Conservation (phyloP, 2,797 vertebrate genomes). For the Acridotheres tristis region DNA sequence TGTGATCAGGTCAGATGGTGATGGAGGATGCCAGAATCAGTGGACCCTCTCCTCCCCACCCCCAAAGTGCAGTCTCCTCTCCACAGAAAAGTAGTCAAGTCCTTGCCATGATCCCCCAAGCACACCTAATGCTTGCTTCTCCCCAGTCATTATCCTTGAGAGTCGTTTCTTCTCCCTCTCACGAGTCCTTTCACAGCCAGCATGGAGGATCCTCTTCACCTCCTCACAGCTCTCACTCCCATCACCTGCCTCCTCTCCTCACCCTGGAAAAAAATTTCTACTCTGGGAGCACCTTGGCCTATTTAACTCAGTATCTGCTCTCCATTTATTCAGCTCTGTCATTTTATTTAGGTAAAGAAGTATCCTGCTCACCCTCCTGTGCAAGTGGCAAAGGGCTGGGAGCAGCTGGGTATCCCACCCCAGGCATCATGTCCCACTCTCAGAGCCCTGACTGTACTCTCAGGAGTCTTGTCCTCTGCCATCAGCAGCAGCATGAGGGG, state of each 20-base stretch:
- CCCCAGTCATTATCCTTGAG: background rate
- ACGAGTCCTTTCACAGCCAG: background rate
- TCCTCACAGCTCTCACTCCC: background rate
- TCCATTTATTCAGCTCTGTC: background rate
- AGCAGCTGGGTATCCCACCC: background rate
- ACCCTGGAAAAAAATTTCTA: background rate
- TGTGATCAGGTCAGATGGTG: background rate
- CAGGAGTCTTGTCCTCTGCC: rapidly evolving
- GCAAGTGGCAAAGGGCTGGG: rapidly evolving
- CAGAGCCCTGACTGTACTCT: background rate
- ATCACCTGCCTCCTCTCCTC: background rate
- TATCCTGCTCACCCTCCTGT: rapidly evolving
- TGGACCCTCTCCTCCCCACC: background rate
- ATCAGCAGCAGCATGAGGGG: rapidly evolving
- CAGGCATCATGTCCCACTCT: background rate
- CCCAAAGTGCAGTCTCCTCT: background rate
- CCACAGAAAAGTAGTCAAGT: background rate
- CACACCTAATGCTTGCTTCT: background rate
- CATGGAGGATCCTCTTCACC: background rate
- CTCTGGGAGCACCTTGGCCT: background rate
- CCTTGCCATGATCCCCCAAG: background rate
- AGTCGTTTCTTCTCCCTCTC: background rate
- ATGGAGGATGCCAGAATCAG: background rate
- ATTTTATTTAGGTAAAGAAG: background rate
- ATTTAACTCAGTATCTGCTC: background rate